A percentile compares a stretch with the other conserved stretches of the same genome.
These are phyloP conservation scores for Tortricodes alternella DNA, from an alignment of 2,888 invertebrate genomes.

Conservation along the genomic window DNA sequence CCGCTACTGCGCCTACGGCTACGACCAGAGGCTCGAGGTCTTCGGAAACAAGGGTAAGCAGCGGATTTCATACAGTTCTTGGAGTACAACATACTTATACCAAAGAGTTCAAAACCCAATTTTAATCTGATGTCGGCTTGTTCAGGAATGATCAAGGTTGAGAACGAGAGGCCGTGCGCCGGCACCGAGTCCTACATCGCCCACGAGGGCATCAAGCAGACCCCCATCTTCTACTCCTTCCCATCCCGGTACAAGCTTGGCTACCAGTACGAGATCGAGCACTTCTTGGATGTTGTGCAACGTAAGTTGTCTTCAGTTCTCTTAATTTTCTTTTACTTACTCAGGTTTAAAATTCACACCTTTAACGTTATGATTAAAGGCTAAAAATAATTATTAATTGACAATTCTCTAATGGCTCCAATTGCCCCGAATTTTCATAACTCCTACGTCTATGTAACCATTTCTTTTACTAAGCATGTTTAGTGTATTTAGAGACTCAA, in stretches of 20 bases:
- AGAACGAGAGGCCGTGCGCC: conserved; percentile 78
- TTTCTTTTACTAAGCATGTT: no score
- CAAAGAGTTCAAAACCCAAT: no score
- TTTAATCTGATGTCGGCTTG: neutral
- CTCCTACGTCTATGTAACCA: no score
- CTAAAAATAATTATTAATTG: no score
- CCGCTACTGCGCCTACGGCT: conserved; percentile 84
- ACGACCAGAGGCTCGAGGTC: conserved; percentile 87
- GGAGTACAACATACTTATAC: neutral
- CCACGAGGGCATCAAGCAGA: conserved; percentile 59
- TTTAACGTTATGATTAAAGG: no score
- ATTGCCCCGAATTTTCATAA: no score
- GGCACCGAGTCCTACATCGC: conserved; percentile 66
- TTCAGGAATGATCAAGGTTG: conserved; percentile 73
- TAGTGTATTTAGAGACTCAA: no score
- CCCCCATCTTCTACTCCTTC: conserved; percentile 84
- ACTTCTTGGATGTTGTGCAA: conserved; percentile 82
- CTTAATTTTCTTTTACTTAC: no score
- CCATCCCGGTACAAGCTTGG: conserved; percentile 81
- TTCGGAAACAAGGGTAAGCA: conserved; percentile 83
- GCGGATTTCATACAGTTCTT: neutral
- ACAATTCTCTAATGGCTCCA: no score
- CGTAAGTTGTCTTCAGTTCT: conserved; percentile 50
- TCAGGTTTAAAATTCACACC: no score
- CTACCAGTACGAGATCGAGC: conserved; percentile 82